Base-by-base conservation (phyloP, 2,113 vertebrate species). In the Dendrocopos noguchii region DNA sequence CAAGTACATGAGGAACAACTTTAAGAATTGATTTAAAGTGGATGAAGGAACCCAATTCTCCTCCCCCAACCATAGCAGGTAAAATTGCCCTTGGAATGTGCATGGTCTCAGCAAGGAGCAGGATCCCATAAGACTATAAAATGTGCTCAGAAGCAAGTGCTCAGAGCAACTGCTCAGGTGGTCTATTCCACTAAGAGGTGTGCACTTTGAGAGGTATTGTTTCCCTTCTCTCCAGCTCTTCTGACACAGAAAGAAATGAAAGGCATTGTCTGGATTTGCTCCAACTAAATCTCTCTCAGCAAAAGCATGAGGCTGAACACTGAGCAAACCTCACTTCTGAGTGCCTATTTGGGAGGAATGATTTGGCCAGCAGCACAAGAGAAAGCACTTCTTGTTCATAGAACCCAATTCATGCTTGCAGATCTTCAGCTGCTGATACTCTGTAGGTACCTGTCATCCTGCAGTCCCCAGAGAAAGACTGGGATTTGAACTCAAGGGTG, bases 11-110 rank as follows among this genome's bases (percentile, higher is more conserved):
- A 39, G n/a, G 21, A 87, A 53, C 46, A 72, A 56, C 24, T 33
- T 1, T 2, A 65, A 56, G n/a, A 71, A 72, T 0, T 66, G 56
- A 39, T 0, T 31, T 55, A 74, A 34, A 12, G 64, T 0, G 12
- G 28, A 57, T 28, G 33, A 60, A 71, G 24, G 71, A 93, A 73
- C 15, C 6, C 52, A 82, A 27, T 8, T 11, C 59, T 68, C n/a
- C 29, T 66, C 14, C 27, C 11, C 6, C 50, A 65, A 44, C 6
- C 70, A 53, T 0, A 31, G 46, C 11, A 82, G 63, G 36, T 16
- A 87, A 67, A 76, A 76, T 0, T 61, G 21, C 15, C 39, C 24
- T 25, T 65, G 47, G 27, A 70, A 66, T 11, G 64, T 0, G 16
- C 0, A 0, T 9, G 28, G 2, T 19, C 44, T 74, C 34, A 52